phyloP scores from a whole-genome alignment of 2,113 vertebrate genomes.

The Alouatta palliata region DNA sequence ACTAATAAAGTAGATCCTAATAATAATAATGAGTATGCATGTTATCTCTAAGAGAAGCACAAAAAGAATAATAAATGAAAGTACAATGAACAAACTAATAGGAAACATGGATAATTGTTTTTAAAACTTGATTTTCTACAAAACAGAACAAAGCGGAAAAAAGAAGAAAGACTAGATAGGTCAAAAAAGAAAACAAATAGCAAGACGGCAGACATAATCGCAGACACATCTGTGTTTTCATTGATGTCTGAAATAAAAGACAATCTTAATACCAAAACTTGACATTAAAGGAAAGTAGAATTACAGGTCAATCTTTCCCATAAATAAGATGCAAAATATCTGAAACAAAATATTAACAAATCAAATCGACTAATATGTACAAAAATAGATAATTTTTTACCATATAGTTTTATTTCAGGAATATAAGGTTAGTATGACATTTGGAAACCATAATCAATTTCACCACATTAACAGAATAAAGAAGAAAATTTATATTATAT shows the following conservation, averaged over 20 bases:
- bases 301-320: background rate
- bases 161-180: background rate
- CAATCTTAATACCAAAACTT: background rate
- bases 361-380: background rate
- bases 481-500: background rate
- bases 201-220: background rate
- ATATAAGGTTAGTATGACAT: background rate
- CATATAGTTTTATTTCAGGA: background rate
- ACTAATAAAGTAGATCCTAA: background rate
- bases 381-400: background rate
- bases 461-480: background rate
- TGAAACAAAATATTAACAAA: background rate
- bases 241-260: background rate
- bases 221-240: background rate
- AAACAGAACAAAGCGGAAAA: background rate
- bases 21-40: background rate
- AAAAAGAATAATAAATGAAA: background rate
- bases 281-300: background rate
- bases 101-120: background rate
- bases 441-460: background rate
- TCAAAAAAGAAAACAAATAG: background rate
- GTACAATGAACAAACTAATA: background rate
- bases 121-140: background rate
- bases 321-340: background rate
- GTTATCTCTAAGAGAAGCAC: background rate